Evolutionary conservation across 1,140 invertebrate genomes (phyloP).

Genomic region (Conus ventricosus): DNA sequence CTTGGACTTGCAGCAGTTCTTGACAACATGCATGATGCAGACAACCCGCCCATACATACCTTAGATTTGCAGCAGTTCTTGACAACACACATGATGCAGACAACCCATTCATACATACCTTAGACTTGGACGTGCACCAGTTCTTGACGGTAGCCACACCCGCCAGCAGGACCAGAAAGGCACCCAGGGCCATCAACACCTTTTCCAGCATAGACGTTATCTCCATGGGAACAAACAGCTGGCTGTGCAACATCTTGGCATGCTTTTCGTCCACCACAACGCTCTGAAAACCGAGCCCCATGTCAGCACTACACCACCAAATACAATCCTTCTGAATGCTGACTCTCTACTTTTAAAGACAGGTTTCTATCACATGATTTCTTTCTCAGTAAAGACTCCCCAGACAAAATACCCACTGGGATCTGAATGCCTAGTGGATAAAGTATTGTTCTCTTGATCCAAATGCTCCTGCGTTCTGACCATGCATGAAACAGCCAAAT

Average conservation of each 20-base stretch:
- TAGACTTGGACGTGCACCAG: no score
- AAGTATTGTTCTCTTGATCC: no score
- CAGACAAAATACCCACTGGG: background rate
- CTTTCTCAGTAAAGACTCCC: background rate
- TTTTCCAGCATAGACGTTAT: slow-evolving; percentile 46
- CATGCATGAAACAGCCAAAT: no score
- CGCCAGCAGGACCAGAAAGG: background rate
- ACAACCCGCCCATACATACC: no score
- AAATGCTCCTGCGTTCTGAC: no score
- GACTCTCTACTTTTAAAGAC: background rate
- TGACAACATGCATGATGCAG: no score
- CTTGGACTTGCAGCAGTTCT: no score
- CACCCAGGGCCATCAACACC: slow-evolving; percentile 37
- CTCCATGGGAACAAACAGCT: slow-evolving; percentile 53
- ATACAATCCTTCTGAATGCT: background rate
- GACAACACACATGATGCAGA: no score
- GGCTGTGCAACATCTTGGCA: slow-evolving; percentile 46
- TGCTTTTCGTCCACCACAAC: slow-evolving; percentile 56
- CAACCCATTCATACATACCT: no score
- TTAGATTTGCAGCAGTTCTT: no score
- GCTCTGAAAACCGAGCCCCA: slow-evolving; percentile 44
- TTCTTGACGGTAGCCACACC: background rate
- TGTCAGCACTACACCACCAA: background rate
- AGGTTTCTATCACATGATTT: background rate
- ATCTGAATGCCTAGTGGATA: no score